Percentiles rank a stretch among this genome's conserved stretches.
Conservation (phyloP, 2,888 invertebrate genomes). For the Epinotia nisella region DNA sequence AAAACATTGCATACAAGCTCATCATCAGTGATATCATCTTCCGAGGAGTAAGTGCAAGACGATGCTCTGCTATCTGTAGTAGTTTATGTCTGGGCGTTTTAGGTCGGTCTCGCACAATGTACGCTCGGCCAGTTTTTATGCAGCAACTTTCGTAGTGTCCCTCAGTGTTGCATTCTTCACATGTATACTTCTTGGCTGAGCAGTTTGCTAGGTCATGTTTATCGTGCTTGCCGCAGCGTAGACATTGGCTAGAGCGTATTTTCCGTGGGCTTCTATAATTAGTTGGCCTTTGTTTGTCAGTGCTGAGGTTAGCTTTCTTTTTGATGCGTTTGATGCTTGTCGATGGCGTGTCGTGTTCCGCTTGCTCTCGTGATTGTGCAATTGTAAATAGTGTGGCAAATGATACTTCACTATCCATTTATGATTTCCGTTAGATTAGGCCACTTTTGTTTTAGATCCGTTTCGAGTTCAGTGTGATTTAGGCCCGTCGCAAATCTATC, state of each 20-base stretch:
- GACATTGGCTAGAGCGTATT: no score
- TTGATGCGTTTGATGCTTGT: no score
- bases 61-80: neutral
- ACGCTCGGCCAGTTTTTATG: constrained; percentile 19
- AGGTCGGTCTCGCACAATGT: neutral
- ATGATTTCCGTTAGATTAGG: no score
- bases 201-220: neutral
- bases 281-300: no score
- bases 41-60: neutral
- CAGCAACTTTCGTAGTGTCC: constrained; percentile 24
- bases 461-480: no score
- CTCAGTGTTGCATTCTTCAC: constrained; percentile 7
- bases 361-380: neutral
- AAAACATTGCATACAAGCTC: no score
- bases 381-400: neutral
- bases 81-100: neutral
- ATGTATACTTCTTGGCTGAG: constrained; percentile 1
- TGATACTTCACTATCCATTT: neutral
- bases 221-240: neutral
- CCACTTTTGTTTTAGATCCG: no score
- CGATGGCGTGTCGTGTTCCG: neutral
- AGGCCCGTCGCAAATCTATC: no score
- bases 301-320: no score
- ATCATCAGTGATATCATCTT: neutral
- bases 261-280: neutral